Percentiles rank a stretch among this genome's conserved stretches.
phyloP scores from a whole-genome alignment of 2,797 vertebrate genomes.

The Microctenopoma stevenorrisi region DNA sequence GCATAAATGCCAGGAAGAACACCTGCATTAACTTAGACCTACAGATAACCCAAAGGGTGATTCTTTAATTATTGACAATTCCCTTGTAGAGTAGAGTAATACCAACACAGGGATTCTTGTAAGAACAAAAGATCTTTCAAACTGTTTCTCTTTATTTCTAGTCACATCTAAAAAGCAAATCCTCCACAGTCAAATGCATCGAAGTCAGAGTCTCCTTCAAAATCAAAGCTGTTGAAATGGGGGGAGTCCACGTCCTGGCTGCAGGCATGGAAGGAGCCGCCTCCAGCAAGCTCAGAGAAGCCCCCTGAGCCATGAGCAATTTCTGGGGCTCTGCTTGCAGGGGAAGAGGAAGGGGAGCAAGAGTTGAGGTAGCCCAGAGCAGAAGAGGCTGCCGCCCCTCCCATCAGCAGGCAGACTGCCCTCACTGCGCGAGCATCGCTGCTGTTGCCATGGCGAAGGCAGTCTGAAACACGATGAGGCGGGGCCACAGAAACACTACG shows the following conservation, averaged over 20 bases:
- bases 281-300: constrained; percentile 74
- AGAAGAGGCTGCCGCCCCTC: constrained; percentile 85
- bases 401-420: constrained; percentile 88
- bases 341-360: constrained; percentile 74
- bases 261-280: constrained; percentile 77
- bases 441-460: constrained; percentile 88
- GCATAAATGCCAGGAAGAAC: constrained; percentile 63
- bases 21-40: constrained; percentile 50
- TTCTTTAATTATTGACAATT: constrained; percentile 27
- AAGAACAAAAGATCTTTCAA: constrained; percentile 5
- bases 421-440: constrained; percentile 82
- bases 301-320: constrained; percentile 55
- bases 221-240: constrained; percentile 86
- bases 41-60: constrained; percentile 22
- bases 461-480: constrained; percentile 79
- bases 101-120: constrained; percentile 9
- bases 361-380: constrained; percentile 86
- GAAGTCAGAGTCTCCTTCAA: constrained; percentile 86
- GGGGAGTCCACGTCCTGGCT: constrained; percentile 80
- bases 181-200: constrained; percentile 87
- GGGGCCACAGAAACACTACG: constrained; percentile 65
- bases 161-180: constrained; percentile 82
- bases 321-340: constrained; percentile 57
- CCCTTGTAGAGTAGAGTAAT: constrained; percentile 31
- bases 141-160: background rate